These are phyloP conservation scores for Melanostoma mellinum DNA, from an alignment of 2,888 invertebrate genomes.

Conservation along the genomic window DNA sequence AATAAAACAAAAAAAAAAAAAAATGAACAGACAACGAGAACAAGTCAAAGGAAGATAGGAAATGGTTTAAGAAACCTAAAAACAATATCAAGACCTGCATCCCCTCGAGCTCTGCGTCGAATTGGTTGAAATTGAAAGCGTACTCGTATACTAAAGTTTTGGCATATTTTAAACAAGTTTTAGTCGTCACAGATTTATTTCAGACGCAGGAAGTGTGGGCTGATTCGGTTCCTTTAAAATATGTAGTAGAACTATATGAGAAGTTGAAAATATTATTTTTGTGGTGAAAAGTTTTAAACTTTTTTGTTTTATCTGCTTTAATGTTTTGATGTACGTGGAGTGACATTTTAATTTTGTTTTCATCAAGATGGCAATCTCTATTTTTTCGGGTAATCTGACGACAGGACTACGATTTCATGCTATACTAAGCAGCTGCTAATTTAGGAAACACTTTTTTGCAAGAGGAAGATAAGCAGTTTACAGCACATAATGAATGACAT, in stretches of 20 bases:
- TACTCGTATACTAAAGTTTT: conserved; percentile 41
- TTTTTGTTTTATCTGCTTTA: background rate
- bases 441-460: too few relatives aligned
- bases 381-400: too few relatives aligned
- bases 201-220: background rate
- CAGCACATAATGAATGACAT: too few relatives aligned
- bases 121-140: background rate
- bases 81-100: conserved; percentile 20
- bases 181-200: conserved; percentile 23
- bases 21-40: background rate
- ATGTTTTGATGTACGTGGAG: too few relatives aligned
- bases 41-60: conserved; percentile 2
- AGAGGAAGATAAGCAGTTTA: too few relatives aligned
- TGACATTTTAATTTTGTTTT: too few relatives aligned
- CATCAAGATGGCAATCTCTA: too few relatives aligned
- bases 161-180: conserved; percentile 58
- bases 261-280: background rate
- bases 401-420: too few relatives aligned
- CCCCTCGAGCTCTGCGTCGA: conserved; percentile 3
- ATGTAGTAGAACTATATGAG: too few relatives aligned
- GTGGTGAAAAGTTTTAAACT: background rate
- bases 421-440: too few relatives aligned
- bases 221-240: too few relatives aligned
- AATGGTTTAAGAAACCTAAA: conserved; percentile 29
- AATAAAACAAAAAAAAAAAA: too few relatives aligned